phyloP scores from a whole-genome alignment of 2,888 invertebrate species.

The Tillus elongatus region DNA sequence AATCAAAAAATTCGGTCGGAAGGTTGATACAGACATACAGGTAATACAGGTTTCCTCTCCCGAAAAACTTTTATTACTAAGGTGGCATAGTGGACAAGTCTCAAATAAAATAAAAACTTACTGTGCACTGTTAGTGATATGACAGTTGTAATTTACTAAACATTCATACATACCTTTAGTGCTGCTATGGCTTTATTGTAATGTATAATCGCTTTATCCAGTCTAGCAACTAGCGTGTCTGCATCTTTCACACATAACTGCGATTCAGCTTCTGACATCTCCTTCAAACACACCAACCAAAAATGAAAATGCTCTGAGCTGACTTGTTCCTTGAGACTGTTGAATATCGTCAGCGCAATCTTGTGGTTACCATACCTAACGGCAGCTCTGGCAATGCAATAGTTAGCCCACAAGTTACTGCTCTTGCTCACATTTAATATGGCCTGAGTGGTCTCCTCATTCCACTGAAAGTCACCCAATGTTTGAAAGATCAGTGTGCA shows the following conservation, averaged over 20 bases:
- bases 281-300: constrained; percentile 74
- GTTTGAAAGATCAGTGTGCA: constrained; percentile 79
- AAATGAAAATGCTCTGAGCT: constrained; percentile 84
- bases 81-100: no score
- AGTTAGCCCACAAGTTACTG: constrained; percentile 74
- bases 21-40: no score
- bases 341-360: constrained; percentile 50
- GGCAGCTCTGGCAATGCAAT: constrained; percentile 78
- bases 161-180: constrained; percentile 49
- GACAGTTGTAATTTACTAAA: no score
- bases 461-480: constrained; percentile 61
- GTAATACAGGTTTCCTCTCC: no score
- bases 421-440: constrained; percentile 46
- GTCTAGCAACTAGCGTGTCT: constrained; percentile 40
- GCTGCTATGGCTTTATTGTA: constrained; percentile 59
- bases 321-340: constrained; percentile 47
- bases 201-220: constrained; percentile 49
- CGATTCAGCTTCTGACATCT: constrained; percentile 67
- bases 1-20: no score
- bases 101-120: no score
- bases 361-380: constrained; percentile 67
- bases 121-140: no score
- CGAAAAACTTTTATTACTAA: no score
- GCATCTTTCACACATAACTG: constrained; percentile 44
- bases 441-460: constrained; percentile 48